phyloP scores from a whole-genome alignment of 2,888 invertebrate genomes.

The Andrena bicolor region DNA sequence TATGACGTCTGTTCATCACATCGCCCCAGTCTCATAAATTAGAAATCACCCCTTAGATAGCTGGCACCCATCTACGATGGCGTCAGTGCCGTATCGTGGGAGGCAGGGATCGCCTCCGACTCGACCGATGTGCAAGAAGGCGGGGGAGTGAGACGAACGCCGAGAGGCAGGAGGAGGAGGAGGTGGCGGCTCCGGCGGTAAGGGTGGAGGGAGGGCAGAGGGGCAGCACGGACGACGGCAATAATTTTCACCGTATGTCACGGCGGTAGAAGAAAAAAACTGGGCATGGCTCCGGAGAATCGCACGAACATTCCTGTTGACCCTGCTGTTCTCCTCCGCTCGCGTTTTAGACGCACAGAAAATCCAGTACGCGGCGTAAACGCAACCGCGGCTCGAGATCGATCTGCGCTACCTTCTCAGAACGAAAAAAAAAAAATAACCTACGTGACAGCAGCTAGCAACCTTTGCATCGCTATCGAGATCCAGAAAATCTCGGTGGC shows the following conservation, averaged over 20 bases:
- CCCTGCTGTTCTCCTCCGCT: constrained; percentile 47
- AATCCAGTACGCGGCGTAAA: constrained; percentile 27
- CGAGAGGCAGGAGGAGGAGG: constrained; percentile 14
- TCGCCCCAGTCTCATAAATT: constrained; percentile 85
- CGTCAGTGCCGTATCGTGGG: constrained; percentile 77
- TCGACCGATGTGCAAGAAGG: constrained; percentile 71
- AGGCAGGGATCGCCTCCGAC: constrained; percentile 73
- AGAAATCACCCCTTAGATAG: constrained; percentile 85
- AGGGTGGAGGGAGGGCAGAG: constrained; percentile 32
- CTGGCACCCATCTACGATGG: constrained; percentile 80
- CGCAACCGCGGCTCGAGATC: constrained; percentile 14
- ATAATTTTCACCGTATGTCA: constrained; percentile 75
- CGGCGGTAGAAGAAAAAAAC: constrained; percentile 57
- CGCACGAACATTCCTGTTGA: constrained; percentile 65
- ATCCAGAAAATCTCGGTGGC: constrained; percentile 25
- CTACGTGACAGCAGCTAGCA: neutral
- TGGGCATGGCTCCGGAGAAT: constrained; percentile 66
- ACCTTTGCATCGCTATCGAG: constrained; percentile 3
- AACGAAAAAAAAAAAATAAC: too few relatives aligned
- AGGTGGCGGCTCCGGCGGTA: constrained; percentile 6
- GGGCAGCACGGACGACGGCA: constrained; percentile 70
- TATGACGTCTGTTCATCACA: constrained; percentile 86
- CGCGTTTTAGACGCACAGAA: constrained; percentile 38
- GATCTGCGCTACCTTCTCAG: neutral
- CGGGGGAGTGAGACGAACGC: constrained; percentile 42